phyloP scores from a whole-genome alignment of 1,140 invertebrate species.

The Gonatopus flavifemur region DNA sequence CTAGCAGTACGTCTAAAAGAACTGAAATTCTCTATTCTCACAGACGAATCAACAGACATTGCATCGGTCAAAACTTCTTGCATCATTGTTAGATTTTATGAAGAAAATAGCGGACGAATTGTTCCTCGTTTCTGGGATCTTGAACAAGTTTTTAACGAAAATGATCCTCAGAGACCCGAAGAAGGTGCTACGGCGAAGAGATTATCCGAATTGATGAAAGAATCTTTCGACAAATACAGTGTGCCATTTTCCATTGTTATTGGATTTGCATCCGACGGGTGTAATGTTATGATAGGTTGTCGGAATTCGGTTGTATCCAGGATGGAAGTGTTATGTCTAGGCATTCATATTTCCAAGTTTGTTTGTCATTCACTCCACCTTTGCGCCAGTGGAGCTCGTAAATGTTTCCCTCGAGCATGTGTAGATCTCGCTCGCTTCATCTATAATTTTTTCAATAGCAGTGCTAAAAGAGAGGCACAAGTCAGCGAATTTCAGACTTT shows the following conservation, averaged over 20 bases:
- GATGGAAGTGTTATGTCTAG: slow-evolving; percentile 27
- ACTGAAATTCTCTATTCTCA: slow-evolving; percentile 24
- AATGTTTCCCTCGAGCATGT: slow-evolving; percentile 11
- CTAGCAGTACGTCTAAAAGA: slow-evolving; percentile 19
- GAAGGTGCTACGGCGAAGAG: slow-evolving; percentile 29
- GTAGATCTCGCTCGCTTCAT: slow-evolving; percentile 15
- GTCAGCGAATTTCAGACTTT: slow-evolving; percentile 13
- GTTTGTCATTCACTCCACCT: slow-evolving; percentile 32
- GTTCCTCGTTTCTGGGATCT: slow-evolving; percentile 19
- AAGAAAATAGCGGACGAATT: slow-evolving; percentile 7
- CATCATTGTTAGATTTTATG: slow-evolving; percentile 16
- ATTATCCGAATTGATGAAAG: slow-evolving; percentile 27
- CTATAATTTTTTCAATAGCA: slow-evolving; percentile 10
- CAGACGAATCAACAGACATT: slow-evolving; percentile 35
- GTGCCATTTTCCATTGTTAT: slow-evolving; percentile 39
- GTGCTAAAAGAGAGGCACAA: slow-evolving; percentile 9
- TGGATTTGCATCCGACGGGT: slow-evolving; percentile 44
- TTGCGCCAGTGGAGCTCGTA: slow-evolving; percentile 17
- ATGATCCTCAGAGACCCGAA: slow-evolving; percentile 4
- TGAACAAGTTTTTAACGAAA: too few species aligned
- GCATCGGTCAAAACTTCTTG: slow-evolving; percentile 16
- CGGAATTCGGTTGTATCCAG: slow-evolving; percentile 37
- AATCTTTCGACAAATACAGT: too few species aligned
- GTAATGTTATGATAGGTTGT: slow-evolving; percentile 43
- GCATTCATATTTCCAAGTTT: slow-evolving; percentile 42